phyloP scores from a whole-genome alignment of 2,797 vertebrate genomes.

The Erethizon dorsatum region DNA sequence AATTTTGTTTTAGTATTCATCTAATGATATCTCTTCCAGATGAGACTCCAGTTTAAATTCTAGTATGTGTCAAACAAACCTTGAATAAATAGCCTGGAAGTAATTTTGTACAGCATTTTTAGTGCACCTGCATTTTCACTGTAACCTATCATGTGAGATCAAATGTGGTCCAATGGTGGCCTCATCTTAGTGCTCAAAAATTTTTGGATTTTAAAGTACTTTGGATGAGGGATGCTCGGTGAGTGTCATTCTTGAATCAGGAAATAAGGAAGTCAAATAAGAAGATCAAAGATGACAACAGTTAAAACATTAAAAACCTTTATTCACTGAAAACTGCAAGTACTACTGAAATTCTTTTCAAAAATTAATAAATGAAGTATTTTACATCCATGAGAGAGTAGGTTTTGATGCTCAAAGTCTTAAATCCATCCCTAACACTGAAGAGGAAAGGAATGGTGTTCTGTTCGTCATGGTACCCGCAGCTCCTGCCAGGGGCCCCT shows the following conservation, averaged over 20 bases:
- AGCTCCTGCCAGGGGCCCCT: not conserved
- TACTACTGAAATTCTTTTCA: not conserved
- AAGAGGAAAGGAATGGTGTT: not conserved
- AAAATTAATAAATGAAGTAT: not conserved
- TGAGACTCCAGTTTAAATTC: not conserved
- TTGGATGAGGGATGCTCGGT: not conserved
- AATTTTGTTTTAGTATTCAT: not conserved
- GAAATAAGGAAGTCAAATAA: not conserved
- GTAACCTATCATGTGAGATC: not conserved
- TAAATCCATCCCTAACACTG: not conserved
- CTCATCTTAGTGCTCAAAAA: not conserved
- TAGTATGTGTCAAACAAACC: not conserved
- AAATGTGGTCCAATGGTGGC: not conserved
- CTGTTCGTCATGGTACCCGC: not conserved
- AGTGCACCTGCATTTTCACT: not conserved
- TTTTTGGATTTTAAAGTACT: not conserved
- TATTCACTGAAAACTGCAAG: not conserved
- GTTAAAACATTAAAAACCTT: not conserved
- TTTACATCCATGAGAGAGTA: not conserved
- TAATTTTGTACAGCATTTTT: not conserved
- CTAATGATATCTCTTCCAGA: not conserved
- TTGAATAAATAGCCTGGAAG: not conserved
- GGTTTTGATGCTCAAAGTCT: not conserved
- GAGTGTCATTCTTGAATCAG: not conserved
- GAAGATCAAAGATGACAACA: not conserved